Evolutionary conservation across 37 sponge, comb jelly and placozoan genomes (phyloP).

Genomic region (Haliclona indistincta): DNA sequence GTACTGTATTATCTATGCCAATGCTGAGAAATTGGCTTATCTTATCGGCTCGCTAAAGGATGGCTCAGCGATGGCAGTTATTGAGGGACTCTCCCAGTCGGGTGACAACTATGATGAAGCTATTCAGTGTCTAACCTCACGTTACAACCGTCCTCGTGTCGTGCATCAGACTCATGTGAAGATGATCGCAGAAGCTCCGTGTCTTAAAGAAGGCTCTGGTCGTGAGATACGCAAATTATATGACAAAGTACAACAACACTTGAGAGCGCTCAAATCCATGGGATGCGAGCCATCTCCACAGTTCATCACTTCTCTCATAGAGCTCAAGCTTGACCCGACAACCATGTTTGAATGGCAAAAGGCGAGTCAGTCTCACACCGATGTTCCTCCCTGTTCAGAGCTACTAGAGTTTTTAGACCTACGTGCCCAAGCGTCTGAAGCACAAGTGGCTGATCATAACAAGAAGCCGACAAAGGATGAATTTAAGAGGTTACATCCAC

Average conservation of each 20-base stretch:
- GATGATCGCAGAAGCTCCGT: conserved; percentile 30
- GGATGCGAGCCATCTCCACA: conserved; percentile 25
- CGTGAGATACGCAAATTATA: conserved; percentile 16
- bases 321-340: conserved; percentile 22
- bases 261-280: conserved; percentile 29
- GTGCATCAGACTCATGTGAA: conserved; percentile 43
- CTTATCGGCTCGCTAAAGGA: conserved; percentile 34
- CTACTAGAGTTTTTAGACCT: too few relatives aligned
- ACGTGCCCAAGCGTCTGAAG: too few relatives aligned
- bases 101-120: conserved; percentile 44
- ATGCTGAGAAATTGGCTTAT: conserved; percentile 35
- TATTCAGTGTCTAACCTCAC: conserved; percentile 34
- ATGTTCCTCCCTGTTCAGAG: conserved; percentile 35
- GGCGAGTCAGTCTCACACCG: conserved; percentile 26
- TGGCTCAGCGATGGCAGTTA: conserved; percentile 32
- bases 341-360: conserved; percentile 46
- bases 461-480: too few relatives aligned
- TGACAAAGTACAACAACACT: conserved; percentile 35
- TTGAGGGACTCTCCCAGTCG: conserved; percentile 42
- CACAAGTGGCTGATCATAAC: too few relatives aligned
- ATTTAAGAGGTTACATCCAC: too few relatives aligned
- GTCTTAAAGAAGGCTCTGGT: conserved; percentile 36
- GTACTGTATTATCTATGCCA: too few relatives aligned
- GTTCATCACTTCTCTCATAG: conserved; percentile 29
- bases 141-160: conserved; percentile 23